Base-by-base conservation (phyloP, 2,888 invertebrate species). In the Macaria notata region DNA sequence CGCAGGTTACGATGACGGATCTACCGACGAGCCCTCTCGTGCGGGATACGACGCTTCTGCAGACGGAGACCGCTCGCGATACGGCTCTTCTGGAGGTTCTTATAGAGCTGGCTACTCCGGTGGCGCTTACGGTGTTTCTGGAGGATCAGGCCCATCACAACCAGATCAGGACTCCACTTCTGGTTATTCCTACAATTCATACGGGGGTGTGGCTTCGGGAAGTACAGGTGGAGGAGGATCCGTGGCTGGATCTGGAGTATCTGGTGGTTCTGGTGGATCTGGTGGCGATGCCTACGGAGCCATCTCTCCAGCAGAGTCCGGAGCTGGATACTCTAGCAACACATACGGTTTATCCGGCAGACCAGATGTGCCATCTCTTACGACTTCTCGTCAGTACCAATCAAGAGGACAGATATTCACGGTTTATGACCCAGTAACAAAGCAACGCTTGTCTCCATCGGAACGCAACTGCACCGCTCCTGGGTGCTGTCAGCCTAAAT, bases 401-500 rank as follows among this genome's bases (percentile, higher is more conserved):
- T 5, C 42, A 19, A 39, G 41, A 38, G 54, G 47, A 5, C 66
- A 63, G 31, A 84, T 83, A 68, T 87, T 77, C 63, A 82, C 83
- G 19, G 73, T 83, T 0, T 88, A 85, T 62, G 87, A 91, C 59
- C 88, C 86, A 5, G 70, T 75, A 9, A 89, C 89, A 2, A 79
- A 73, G 76, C 91, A 70, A 85, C 92, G 71, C 59, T 78, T 84
- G 1, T 76, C 81, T n/a, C 74, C 77, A 33, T 65, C 78, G 29
- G 86, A 88, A n/a, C 92, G 92, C 46, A 94, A 95, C 72, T 95
- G 95, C 70, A 94, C 93, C 0, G 94, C 93, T 8, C 92, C 93
- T 0, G 95, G 93, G 56, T 94, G 94, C 71, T 97, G 97, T 75
- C 93, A 94, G 43, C 96, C 97, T 0, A 96, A 97, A 92, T 97